Base-by-base conservation (phyloP, 2,113 vertebrate genomes). In the Baryphthengus martii region DNA sequence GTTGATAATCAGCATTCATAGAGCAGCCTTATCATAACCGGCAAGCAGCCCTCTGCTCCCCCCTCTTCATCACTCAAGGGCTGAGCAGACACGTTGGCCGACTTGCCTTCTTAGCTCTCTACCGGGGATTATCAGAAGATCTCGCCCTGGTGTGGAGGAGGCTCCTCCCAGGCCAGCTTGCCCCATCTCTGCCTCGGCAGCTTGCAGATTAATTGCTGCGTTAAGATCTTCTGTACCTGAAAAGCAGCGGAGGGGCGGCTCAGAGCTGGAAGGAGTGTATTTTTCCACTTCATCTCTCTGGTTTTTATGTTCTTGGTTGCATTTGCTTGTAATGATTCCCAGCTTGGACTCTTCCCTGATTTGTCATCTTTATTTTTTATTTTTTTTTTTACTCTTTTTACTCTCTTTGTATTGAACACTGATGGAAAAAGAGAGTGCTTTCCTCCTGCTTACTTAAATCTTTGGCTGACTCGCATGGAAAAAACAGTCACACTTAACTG, bases 361-460 rank as follows among this genome's bases (percentile, higher is more conserved):
- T 73, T 62, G 75, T 85, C 6, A n/a, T 35, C 17, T 58, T 45
- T 11, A 18, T 1, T 35, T 80, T 40, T 11, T 24, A 13, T 45
- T 12, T 19, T 1, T 40, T 76, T 42, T 13, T 25, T 13, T 21
- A n/a, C 50, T 19, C 40, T 81, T 45, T 13, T 25, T 1, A 18
- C 62, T 53, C 19, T 73, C 75, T 68, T 56, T 70, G 40, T 91
- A 6, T 88, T 82, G 82, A 93, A 76, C 4, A 1, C 26, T 70
- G 81, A 58, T 86, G 81, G 88, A 53, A 87, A 73, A 92, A 70
- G 45, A 95, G 49, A 90, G 53, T 56, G 67, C 78, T 94, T 80
- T 91, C 74, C 88, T 96, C 37, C 85, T 91, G 78, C 88, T 59
- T 79, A 10, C 67, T 89, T 95, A 90, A 95, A 95, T 93, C 84